phyloP scores from a whole-genome alignment of 23 tunicate species.

The Phallusia fumigata region DNA sequence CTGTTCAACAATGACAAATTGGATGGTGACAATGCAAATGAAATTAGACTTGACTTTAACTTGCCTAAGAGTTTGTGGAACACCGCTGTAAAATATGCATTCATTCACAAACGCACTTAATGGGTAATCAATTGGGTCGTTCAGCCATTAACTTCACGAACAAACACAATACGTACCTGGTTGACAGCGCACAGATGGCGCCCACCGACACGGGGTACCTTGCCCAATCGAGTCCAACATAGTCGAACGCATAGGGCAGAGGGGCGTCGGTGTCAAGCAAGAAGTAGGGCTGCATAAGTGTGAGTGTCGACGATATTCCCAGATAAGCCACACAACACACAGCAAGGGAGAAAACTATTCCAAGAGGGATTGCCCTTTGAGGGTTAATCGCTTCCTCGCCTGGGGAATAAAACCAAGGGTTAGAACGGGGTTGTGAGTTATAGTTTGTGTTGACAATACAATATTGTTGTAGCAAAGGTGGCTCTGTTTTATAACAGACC shows the following conservation, averaged over 20 bases:
- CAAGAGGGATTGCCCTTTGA: slow-evolving; percentile 80
- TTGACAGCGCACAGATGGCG: slow-evolving; percentile 93
- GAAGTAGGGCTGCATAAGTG: slow-evolving; percentile 97
- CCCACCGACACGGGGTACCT: slow-evolving; percentile 76
- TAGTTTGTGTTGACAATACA: too few species aligned
- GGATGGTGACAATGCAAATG: too few species aligned
- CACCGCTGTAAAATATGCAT: too few species aligned
- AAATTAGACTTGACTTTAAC: too few species aligned
- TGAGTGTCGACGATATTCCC: slow-evolving; percentile 71
- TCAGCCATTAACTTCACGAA: not conserved
- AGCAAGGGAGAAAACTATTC: slow-evolving; percentile 81
- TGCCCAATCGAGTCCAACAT: slow-evolving; percentile 91
- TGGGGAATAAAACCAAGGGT: not conserved
- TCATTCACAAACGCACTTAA: too few species aligned
- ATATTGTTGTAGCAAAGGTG: too few species aligned
- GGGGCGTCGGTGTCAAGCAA: slow-evolving; percentile 80
- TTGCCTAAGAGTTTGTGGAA: too few species aligned
- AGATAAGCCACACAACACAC: slow-evolving; percentile 93
- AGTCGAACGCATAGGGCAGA: slow-evolving; percentile 75
- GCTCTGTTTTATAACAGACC: too few species aligned
- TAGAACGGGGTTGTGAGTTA: too few species aligned
- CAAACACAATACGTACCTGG: slow-evolving; percentile 48
- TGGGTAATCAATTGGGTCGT: not conserved
- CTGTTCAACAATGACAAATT: too few species aligned
- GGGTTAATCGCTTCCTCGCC: slow-evolving; percentile 99